Evolutionary conservation across 1,140 invertebrate genomes (phyloP).

Genomic region (Drosophila insularis): DNA sequence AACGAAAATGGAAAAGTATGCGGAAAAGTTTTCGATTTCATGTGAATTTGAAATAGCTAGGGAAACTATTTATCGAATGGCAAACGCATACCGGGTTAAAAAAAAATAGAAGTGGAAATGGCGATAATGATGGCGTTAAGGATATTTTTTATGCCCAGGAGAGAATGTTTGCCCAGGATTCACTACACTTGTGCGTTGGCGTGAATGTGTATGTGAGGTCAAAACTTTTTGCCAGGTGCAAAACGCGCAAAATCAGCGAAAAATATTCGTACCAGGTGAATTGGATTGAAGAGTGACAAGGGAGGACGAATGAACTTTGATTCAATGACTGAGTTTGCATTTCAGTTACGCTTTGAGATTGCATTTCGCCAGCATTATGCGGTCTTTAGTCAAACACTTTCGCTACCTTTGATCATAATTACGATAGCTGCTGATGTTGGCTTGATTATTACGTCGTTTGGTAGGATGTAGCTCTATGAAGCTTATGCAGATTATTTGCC

Average conservation of each 20-base stretch:
- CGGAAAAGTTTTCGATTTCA: constrained; percentile 29
- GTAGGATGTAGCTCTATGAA: constrained; percentile 10
- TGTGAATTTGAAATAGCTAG: constrained; percentile 23
- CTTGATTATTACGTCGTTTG: constrained; percentile 31
- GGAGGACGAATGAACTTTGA: not conserved
- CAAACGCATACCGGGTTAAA: constrained; percentile 34
- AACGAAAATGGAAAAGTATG: constrained; percentile 39
- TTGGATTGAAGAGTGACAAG: constrained; percentile 42
- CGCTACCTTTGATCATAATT: constrained; percentile 40
- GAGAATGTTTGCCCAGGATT: constrained; percentile 44
- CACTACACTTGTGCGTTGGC: not conserved
- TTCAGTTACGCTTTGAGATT: constrained; percentile 21
- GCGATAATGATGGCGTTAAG: constrained; percentile 60
- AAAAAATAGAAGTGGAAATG: constrained; percentile 22
- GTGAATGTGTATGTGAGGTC: constrained; percentile 7
- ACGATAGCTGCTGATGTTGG: constrained; percentile 38
- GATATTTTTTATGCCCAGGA: constrained; percentile 42
- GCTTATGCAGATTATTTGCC: constrained; percentile 20
- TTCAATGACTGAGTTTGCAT: constrained; percentile 11
- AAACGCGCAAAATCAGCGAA: constrained; percentile 62
- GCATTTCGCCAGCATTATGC: constrained; percentile 39
- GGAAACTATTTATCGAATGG: constrained; percentile 55
- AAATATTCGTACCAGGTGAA: constrained; percentile 55
- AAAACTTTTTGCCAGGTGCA: constrained; percentile 54
- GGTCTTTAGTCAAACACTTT: constrained; percentile 53